Conservation (phyloP, 1,140 invertebrate genomes). For the Rhysida immarginata region DNA sequence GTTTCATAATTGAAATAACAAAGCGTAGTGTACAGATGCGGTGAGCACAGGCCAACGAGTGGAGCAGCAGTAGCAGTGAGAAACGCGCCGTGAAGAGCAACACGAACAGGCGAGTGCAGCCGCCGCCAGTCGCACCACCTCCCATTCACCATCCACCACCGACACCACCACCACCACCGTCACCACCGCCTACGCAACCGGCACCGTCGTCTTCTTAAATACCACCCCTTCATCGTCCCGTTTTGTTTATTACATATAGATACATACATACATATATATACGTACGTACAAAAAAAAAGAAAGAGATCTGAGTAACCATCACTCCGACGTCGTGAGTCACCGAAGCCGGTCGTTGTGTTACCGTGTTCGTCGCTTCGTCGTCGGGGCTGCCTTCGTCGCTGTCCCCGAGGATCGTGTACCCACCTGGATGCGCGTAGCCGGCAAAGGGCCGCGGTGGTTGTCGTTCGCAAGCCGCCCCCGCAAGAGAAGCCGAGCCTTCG, state of each 20-base stretch:
- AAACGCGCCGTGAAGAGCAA: background rate
- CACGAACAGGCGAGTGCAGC: background rate
- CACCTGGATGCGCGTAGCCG: constrained; percentile 2
- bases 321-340: background rate
- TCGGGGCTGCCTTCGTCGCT: background rate
- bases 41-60: background rate
- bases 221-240: too few species aligned
- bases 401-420: background rate
- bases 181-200: too few species aligned
- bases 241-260: too few species aligned
- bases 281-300: background rate
- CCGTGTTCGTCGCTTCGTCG: background rate
- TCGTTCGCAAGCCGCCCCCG: background rate
- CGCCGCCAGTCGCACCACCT: background rate
- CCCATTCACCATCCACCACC: background rate
- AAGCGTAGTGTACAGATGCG: background rate
- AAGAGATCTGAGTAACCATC: background rate
- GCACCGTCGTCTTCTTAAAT: too few species aligned
- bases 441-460: background rate
- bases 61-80: background rate
- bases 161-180: too few species aligned
- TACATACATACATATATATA: too few species aligned
- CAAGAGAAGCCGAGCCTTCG: background rate
- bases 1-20: constrained; percentile 7
- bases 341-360: background rate